Conservation (phyloP, 2,888 invertebrate species). For the Apantesis nais region DNA sequence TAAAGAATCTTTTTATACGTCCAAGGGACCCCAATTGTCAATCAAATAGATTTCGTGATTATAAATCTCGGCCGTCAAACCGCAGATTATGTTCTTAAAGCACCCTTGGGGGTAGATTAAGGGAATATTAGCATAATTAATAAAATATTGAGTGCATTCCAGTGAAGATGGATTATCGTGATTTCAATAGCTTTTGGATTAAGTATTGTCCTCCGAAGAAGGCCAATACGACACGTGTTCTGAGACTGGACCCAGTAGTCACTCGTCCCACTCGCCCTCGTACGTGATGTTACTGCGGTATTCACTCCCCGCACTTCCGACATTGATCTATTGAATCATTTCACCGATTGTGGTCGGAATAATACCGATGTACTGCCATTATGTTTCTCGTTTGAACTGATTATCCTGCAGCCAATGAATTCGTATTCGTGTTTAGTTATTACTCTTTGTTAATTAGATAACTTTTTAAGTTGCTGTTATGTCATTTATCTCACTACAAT, state of each 20-base stretch:
- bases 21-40: slow-evolving; percentile 3
- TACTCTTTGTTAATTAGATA: background rate
- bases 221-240: slow-evolving; percentile 53
- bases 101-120: slow-evolving; percentile 22
- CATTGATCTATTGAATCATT: slow-evolving; percentile 68
- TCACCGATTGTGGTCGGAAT: slow-evolving; percentile 58
- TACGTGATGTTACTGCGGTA: slow-evolving; percentile 62
- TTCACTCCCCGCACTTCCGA: slow-evolving; percentile 44
- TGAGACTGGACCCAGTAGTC: slow-evolving; percentile 34
- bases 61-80: slow-evolving; percentile 9
- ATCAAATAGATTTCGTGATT: slow-evolving; percentile 3
- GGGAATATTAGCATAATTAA: slow-evolving; percentile 40
- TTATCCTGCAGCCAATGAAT: slow-evolving; percentile 38
- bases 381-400: slow-evolving; percentile 45
- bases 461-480: background rate
- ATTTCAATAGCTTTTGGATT: slow-evolving; percentile 33
- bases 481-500: background rate
- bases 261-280: slow-evolving; percentile 32
- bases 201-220: slow-evolving; percentile 52
- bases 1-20: background rate
- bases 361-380: slow-evolving; percentile 41
- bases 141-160: slow-evolving; percentile 28
- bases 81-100: slow-evolving; percentile 8
- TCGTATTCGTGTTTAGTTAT: slow-evolving; percentile 14
- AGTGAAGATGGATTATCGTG: slow-evolving; percentile 19